These are phyloP conservation scores for Crypturellus tataupa DNA, from an alignment of 2,797 vertebrate species.

Conservation along the genomic window DNA sequence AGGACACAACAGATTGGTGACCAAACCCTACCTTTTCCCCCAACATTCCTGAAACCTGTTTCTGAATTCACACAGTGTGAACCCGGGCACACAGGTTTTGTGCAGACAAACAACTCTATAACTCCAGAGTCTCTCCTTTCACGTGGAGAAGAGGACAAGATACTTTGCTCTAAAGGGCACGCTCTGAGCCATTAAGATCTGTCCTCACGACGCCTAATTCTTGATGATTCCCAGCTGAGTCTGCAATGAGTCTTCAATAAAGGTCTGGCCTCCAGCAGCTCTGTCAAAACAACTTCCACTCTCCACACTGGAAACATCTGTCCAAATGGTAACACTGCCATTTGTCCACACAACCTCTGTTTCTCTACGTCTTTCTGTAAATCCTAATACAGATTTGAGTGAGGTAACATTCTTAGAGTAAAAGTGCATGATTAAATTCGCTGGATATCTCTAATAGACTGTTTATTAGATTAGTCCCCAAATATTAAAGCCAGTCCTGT, in stretches of 20 bases:
- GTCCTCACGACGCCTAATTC: background rate
- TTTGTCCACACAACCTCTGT: background rate
- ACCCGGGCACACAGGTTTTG: background rate
- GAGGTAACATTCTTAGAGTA: background rate
- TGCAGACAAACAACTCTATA: background rate
- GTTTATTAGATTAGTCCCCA: background rate
- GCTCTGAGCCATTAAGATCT: background rate
- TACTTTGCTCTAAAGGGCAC: background rate
- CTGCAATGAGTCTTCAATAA: background rate
- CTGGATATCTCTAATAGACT: background rate
- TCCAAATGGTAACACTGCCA: background rate
- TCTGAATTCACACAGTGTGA: rapidly evolving
- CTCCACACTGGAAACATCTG: background rate
- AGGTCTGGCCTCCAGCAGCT: background rate
- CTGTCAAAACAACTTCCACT: background rate
- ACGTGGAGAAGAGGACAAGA: background rate
- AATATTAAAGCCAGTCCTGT: background rate
- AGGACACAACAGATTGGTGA: background rate
- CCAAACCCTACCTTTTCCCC: background rate
- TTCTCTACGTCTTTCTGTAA: background rate
- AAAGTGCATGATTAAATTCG: background rate
- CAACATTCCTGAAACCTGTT: background rate
- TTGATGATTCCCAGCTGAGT: background rate
- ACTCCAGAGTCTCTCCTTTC: background rate
- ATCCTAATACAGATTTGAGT: background rate